Percentiles rank a stretch among this genome's conserved stretches.
These are phyloP conservation scores for Thomomys bottae DNA, from an alignment of 2,113 vertebrate species.

Conservation along the genomic window DNA sequence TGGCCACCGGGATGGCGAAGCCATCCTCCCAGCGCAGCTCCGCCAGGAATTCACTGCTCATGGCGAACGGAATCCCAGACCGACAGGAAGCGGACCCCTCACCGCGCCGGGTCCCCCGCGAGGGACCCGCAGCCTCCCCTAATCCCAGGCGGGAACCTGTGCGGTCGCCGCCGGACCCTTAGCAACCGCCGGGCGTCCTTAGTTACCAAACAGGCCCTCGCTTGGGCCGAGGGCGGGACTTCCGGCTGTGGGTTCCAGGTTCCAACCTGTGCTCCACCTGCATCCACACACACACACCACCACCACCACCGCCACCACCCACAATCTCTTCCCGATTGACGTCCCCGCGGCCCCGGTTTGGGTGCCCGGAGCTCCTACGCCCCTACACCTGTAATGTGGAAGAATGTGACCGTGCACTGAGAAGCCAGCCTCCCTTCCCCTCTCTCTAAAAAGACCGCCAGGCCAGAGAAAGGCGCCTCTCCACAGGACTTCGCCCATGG, in stretches of 20 bases:
- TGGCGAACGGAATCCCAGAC: not conserved
- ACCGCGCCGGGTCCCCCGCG: not conserved
- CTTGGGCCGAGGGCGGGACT: not conserved
- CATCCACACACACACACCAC: too few species aligned
- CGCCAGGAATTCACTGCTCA: conserved; percentile 80
- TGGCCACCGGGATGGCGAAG: conserved; percentile 90
- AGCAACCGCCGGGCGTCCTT: conserved; percentile 79
- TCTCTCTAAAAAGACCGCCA: not conserved
- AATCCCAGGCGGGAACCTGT: rapidly evolving
- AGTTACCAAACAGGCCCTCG: conserved; percentile 69
- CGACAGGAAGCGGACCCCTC: too few species aligned
- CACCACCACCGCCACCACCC: too few species aligned
- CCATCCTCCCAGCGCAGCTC: conserved; percentile 90
- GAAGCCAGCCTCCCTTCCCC: conserved; percentile 5
- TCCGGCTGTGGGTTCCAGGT: not conserved
- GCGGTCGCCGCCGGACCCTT: conserved; percentile 34
- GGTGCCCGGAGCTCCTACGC: not conserved
- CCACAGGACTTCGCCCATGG: not conserved
- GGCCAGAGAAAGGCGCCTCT: not conserved
- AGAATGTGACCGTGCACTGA: not conserved
- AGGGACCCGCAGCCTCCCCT: not conserved
- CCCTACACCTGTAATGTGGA: too few species aligned
- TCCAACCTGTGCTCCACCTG: not conserved
- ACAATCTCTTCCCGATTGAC: rapidly evolving
- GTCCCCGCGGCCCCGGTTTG: not conserved